Conservation (phyloP, 2,797 vertebrate species). For the Silurus aristotelis region DNA sequence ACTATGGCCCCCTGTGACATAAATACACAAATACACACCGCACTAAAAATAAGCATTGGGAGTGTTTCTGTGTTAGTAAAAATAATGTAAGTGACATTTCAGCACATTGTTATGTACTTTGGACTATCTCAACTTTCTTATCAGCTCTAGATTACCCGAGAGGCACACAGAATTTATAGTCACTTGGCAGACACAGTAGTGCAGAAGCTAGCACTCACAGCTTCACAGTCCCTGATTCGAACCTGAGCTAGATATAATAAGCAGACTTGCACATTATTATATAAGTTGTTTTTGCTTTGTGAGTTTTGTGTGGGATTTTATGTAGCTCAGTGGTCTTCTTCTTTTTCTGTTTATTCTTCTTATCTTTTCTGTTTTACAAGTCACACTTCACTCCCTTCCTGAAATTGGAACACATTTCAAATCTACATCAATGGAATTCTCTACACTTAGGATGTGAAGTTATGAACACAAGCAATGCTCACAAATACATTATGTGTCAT, state of each 20-base stretch:
- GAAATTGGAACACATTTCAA: not conserved
- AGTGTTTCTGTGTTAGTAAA: slow-evolving; percentile 21
- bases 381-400: not conserved
- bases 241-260: not conserved
- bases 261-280: not conserved
- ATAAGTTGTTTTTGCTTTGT: not conserved
- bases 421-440: not conserved
- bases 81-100: slow-evolving; percentile 31
- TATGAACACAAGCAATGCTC: not conserved
- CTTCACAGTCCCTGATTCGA: not conserved
- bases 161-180: not conserved
- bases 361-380: not conserved
- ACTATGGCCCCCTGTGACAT: not conserved
- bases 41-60: not conserved
- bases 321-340: not conserved
- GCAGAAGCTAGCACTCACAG: not conserved
- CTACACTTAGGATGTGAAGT: not conserved
- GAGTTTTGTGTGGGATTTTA: not conserved
- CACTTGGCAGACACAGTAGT: not conserved
- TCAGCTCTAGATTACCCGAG: not conserved
- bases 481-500: not conserved
- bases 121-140: not conserved
- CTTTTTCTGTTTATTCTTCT: not conserved
- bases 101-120: not conserved
- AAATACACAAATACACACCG: not conserved